A percentile compares a stretch with the other conserved stretches of the same genome.
Evolutionary conservation across 2,113 vertebrate species (phyloP).

Genomic region (Hemibates koningsi): DNA sequence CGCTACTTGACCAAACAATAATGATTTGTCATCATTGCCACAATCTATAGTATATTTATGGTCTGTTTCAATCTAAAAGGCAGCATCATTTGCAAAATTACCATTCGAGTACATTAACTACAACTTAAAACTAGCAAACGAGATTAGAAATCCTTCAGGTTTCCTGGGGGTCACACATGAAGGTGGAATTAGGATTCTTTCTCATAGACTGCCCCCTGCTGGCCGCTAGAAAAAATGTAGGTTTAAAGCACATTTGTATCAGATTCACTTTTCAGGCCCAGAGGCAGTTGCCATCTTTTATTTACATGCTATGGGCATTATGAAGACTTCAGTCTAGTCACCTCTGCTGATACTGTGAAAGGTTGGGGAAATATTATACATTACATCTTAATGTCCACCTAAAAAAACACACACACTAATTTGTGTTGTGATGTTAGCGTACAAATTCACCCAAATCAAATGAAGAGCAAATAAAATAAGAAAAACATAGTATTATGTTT

Average conservation of each 20-base stretch:
- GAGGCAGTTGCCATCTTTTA: background rate
- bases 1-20: background rate
- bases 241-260: background rate
- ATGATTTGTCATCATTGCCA: background rate
- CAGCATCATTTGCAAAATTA: background rate
- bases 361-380: background rate
- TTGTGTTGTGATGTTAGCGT: background rate
- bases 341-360: background rate
- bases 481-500: background rate
- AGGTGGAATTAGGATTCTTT: background rate
- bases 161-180: background rate
- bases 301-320: background rate
- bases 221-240: background rate
- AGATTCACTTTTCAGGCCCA: background rate
- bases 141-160: background rate
- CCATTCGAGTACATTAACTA: background rate
- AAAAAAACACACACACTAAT: rapidly evolving
- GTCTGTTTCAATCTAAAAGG: background rate
- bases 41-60: background rate
- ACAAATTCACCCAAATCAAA: background rate
- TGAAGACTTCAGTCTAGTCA: background rate
- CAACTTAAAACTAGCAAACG: background rate
- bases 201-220: background rate
- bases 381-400: background rate
- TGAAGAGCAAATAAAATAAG: background rate